Conservation (phyloP, 2,113 vertebrate species). For the Uropsilus gracilis region DNA sequence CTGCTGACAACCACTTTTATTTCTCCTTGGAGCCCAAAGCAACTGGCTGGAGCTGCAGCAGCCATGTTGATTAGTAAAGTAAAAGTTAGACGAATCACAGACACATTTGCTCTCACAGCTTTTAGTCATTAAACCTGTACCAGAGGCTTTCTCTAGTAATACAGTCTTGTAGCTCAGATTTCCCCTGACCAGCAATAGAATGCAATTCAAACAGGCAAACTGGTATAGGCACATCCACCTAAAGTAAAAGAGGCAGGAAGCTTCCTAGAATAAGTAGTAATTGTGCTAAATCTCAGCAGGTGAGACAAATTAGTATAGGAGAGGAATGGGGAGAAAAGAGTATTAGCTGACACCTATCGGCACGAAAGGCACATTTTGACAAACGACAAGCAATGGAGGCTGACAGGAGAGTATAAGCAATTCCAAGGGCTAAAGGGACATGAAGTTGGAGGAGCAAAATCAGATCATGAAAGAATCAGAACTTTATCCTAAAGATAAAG, state of each 20-base stretch:
- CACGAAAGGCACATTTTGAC: too few relatives aligned
- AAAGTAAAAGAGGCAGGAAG: background rate
- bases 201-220: background rate
- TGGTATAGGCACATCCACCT: too few relatives aligned
- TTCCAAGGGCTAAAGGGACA: background rate
- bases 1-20: background rate
- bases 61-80: background rate
- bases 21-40: background rate
- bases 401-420: rapidly evolving
- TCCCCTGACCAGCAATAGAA: background rate
- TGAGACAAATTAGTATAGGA: background rate
- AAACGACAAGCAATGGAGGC: background rate
- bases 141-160: background rate
- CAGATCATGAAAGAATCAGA: background rate
- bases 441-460: background rate
- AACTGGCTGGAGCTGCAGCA: background rate
- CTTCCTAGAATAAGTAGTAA: background rate
- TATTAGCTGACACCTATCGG: background rate
- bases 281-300: background rate
- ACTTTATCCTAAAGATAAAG: background rate
- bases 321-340: background rate
- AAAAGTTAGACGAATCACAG: background rate
- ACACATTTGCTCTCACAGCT: too few relatives aligned
- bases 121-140: background rate
- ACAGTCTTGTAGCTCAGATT: background rate